These are phyloP conservation scores for Nanger granti DNA, from an alignment of 2,113 vertebrate species.

Conservation along the genomic window DNA sequence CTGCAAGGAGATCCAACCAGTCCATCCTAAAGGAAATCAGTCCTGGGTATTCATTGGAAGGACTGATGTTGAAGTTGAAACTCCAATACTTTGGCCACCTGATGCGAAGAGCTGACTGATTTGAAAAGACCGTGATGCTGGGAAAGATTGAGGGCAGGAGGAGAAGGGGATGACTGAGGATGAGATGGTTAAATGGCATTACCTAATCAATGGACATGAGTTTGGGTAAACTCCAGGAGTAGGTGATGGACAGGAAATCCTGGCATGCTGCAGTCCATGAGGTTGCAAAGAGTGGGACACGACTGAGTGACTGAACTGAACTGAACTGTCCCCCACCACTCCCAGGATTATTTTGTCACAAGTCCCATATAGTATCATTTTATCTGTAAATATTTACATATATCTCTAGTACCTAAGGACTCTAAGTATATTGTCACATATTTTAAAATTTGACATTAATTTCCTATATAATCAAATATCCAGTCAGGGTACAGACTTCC, in stretches of 20 bases:
- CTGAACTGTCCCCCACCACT: background rate
- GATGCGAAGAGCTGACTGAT: background rate
- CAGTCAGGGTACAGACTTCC: background rate
- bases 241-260: background rate
- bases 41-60: background rate
- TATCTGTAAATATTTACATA: background rate
- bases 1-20: background rate
- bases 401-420: background rate
- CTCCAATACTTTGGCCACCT: background rate
- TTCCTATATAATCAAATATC: background rate
- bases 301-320: background rate
- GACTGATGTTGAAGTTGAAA: background rate
- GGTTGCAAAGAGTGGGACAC: background rate
- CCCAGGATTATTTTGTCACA: background rate
- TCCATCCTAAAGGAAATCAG: background rate
- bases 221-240: background rate
- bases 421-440: background rate
- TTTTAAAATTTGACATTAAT: background rate
- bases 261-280: rapidly evolving
- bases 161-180: background rate
- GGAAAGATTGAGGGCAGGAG: background rate
- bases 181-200: background rate
- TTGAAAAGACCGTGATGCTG: background rate
- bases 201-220: background rate
- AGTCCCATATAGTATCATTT: background rate